Evolutionary conservation across 2,888 invertebrate genomes (phyloP).

Genomic region (Erebia palarica): DNA sequence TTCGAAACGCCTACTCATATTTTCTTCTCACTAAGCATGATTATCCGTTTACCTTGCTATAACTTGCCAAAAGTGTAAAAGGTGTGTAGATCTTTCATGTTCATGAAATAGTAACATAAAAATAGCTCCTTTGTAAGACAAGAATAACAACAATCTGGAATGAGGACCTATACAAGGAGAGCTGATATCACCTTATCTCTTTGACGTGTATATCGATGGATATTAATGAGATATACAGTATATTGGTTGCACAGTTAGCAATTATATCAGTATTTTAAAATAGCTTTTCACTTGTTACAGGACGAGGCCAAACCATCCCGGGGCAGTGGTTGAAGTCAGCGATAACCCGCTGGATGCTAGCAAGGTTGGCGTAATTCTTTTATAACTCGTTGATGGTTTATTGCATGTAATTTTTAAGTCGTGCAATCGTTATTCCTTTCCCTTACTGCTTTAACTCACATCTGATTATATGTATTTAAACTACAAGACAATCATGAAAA

Average conservation of each 20-base stretch:
- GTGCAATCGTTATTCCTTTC: no score
- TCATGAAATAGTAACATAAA: no score
- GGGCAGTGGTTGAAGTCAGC: conserved; percentile 96
- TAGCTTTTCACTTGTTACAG: conserved; percentile 81
- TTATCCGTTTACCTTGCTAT: neutral
- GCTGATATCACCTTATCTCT: neutral
- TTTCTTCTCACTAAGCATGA: conserved; percentile 13
- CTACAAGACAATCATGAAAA: no score
- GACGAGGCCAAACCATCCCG: conserved; percentile 97
- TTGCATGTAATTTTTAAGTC: no score
- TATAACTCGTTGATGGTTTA: conserved; percentile 9
- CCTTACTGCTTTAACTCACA: no score
- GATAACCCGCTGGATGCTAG: conserved; percentile 98
- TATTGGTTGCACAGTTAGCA: no score
- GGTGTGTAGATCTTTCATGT: neutral
- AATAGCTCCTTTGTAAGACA: no score
- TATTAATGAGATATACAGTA: neutral
- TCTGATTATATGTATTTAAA: no score
- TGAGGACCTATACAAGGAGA: neutral
- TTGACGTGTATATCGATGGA: neutral
- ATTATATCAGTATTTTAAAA: neutral
- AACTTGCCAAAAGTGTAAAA: neutral
- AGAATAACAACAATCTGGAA: neutral
- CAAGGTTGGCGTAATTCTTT: conserved; percentile 86
- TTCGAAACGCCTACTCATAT: neutral